phyloP scores from a whole-genome alignment of 2,888 invertebrate species.

The Apeira syringaria region DNA sequence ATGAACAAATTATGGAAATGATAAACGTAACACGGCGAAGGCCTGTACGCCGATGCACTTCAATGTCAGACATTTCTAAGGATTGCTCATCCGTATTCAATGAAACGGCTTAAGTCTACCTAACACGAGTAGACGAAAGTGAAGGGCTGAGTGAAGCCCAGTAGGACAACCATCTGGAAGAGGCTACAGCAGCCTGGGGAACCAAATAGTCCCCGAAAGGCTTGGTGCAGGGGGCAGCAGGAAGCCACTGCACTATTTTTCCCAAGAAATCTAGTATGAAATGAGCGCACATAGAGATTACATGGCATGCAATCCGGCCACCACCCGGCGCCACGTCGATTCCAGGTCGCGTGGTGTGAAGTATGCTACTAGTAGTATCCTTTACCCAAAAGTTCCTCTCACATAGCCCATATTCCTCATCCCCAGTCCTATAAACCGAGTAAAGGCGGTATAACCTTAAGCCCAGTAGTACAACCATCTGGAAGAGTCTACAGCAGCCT shows the following conservation, averaged over 20 bases:
- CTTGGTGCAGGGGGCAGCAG: background rate
- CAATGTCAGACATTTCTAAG: background rate
- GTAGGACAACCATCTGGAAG: background rate
- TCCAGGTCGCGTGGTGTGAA: too few species aligned
- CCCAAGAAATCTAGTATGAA: too few species aligned
- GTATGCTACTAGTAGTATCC: too few species aligned
- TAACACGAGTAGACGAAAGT: background rate
- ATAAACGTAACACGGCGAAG: background rate
- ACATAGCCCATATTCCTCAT: too few species aligned
- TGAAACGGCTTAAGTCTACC: background rate
- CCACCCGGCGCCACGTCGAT: too few species aligned
- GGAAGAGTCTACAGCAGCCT: background rate
- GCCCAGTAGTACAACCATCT: background rate
- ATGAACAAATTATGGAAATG: too few species aligned
- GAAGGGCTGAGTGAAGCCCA: background rate
- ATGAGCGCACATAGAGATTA: too few species aligned
- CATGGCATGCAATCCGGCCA: too few species aligned
- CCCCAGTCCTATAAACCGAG: too few species aligned
- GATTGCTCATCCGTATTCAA: background rate
- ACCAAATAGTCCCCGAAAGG: background rate
- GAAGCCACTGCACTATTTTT: background rate
- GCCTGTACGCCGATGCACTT: background rate
- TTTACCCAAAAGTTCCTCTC: too few species aligned
- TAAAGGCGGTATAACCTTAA: too few species aligned
- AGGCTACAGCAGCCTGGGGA: background rate